These are phyloP conservation scores for Scaptomyza cyrtandrae DNA, from an alignment of 2,888 invertebrate species.

Conservation along the genomic window DNA sequence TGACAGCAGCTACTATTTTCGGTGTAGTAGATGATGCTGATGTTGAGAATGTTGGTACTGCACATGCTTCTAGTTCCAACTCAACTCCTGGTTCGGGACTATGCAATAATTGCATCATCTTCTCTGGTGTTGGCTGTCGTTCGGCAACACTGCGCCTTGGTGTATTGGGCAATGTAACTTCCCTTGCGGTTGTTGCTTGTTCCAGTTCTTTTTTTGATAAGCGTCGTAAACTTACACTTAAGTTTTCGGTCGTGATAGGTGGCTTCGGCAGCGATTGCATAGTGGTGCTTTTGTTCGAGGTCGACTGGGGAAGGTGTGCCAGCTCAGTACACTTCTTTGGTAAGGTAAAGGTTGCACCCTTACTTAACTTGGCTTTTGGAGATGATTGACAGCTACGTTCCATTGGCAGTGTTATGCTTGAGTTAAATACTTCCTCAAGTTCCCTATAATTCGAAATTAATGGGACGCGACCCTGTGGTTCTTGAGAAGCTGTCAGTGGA, in stretches of 20 bases:
- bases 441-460: background rate
- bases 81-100: background rate
- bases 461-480: too few species aligned
- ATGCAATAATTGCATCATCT: background rate
- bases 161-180: background rate
- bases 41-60: background rate
- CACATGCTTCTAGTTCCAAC: background rate
- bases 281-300: background rate
- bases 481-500: background rate
- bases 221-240: constrained; percentile 7
- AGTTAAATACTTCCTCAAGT: constrained; percentile 15
- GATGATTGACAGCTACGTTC: too few species aligned
- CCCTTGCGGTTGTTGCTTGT: background rate
- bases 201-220: background rate
- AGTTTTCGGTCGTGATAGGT: background rate
- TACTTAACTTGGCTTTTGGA: background rate
- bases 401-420: background rate
- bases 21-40: background rate
- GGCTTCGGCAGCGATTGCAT: background rate
- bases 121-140: background rate
- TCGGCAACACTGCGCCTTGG: background rate
- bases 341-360: background rate
- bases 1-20: background rate
- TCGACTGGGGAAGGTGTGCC: background rate
- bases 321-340: background rate